Percentiles rank a stretch among this genome's conserved stretches.
These are phyloP conservation scores for Leucoraja erinaceus DNA, from an alignment of 2,113 vertebrate species.

Conservation along the genomic window DNA sequence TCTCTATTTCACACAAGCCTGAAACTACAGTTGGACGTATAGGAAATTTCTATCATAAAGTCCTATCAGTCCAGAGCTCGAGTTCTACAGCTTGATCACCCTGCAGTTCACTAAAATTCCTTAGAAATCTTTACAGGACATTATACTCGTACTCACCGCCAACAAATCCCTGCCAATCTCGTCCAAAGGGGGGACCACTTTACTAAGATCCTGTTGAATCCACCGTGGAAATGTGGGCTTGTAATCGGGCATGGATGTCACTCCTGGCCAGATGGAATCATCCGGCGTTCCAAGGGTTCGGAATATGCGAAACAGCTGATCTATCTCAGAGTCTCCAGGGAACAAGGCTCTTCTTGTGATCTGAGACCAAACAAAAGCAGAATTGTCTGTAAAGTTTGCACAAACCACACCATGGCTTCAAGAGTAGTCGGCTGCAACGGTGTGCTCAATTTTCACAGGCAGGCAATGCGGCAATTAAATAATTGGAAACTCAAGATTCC, in stretches of 20 bases:
- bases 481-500: neutral
- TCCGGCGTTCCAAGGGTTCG: slow-evolving; percentile 87
- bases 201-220: slow-evolving; percentile 80
- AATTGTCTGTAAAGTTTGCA: neutral
- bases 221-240: slow-evolving; percentile 90
- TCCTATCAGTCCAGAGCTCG: neutral
- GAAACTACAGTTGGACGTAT: neutral
- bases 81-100: neutral
- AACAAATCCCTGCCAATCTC: slow-evolving; percentile 82
- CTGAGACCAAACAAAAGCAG: slow-evolving; percentile 49
- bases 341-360: slow-evolving; percentile 80
- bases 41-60: neutral
- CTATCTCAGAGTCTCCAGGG: slow-evolving; percentile 88
- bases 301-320: slow-evolving; percentile 89
- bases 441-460: neutral
- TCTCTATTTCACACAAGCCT: neutral
- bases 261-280: slow-evolving; percentile 79
- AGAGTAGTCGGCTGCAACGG: neutral
- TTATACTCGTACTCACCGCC: slow-evolving; percentile 60
- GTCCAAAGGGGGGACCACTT: slow-evolving; percentile 81
- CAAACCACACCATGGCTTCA: neutral
- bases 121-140: neutral
- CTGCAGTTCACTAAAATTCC: neutral
- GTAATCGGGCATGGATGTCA: slow-evolving; percentile 89
- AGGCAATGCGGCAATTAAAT: neutral